phyloP scores from a whole-genome alignment of 2,797 vertebrate genomes.

The Trichosurus vulpecula region DNA sequence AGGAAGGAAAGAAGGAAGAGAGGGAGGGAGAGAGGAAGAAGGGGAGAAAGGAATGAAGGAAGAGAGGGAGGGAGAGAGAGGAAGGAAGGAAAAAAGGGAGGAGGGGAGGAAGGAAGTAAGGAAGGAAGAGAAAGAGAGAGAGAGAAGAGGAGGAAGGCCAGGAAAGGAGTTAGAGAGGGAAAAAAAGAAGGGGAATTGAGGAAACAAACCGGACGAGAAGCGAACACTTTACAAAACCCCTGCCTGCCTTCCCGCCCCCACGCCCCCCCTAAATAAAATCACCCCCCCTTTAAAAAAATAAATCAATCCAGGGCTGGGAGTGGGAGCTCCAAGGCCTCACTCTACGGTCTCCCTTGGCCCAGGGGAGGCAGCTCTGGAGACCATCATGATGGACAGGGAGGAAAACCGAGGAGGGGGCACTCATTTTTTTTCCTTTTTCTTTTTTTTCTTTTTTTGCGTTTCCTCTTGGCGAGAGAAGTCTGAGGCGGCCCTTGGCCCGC shows the following conservation, averaged over 20 bases:
- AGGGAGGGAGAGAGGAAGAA: background rate
- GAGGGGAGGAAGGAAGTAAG: conserved; percentile 37
- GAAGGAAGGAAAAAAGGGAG: conserved; percentile 68
- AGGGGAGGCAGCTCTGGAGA: background rate
- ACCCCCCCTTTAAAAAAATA: conserved; percentile 78
- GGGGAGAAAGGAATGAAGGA: conserved; percentile 54
- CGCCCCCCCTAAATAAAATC: conserved; percentile 78
- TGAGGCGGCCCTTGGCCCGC: conserved; percentile 64
- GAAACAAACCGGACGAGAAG: conserved; percentile 44
- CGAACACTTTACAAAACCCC: conserved; percentile 74
- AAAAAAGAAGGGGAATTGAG: conserved; percentile 71
- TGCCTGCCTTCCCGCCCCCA: conserved; percentile 75
- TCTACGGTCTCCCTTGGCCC: background rate
- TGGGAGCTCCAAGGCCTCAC: conserved; percentile 50
- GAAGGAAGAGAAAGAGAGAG: background rate
- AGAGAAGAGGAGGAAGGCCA: conserved; percentile 59
- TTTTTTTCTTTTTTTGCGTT: conserved; percentile 62
- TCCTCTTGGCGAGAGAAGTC: conserved; percentile 72
- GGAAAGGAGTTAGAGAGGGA: conserved; percentile 3
- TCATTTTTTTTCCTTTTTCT: conserved; percentile 32
- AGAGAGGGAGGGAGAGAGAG: background rate
- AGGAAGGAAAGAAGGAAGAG: conserved; percentile 59
- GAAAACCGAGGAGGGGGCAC: conserved; percentile 36
- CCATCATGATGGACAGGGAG: background rate
- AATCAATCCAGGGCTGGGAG: conserved; percentile 73